A percentile compares a stretch with the other conserved stretches of the same genome.
phyloP scores from a whole-genome alignment of 1,140 invertebrate genomes.

The Colletes gigas region DNA sequence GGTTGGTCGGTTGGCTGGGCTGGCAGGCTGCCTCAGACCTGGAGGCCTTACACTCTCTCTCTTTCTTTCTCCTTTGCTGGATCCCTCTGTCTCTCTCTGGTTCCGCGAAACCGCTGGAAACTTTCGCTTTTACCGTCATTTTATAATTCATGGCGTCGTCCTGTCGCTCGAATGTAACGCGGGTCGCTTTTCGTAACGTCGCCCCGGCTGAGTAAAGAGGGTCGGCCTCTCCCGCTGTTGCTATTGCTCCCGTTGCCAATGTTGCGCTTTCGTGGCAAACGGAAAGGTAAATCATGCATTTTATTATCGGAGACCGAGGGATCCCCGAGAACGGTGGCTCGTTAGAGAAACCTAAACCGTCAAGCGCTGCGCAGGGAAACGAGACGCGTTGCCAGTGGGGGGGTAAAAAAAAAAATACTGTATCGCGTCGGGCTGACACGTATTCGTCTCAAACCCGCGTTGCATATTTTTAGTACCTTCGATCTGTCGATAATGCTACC shows the following conservation, averaged over 20 bases:
- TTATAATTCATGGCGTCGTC: conserved; percentile 79
- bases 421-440: conserved; percentile 26
- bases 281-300: conserved; percentile 77
- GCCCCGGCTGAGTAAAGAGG: conserved; percentile 55
- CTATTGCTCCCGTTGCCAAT: conserved; percentile 14
- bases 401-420: neutral
- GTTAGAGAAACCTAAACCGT: conserved; percentile 43
- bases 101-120: conserved; percentile 70
- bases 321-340: conserved; percentile 14
- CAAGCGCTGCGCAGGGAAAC: neutral
- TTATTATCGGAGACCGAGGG: conserved; percentile 69
- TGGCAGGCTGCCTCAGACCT: conserved; percentile 33
- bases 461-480: conserved; percentile 40
- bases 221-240: conserved; percentile 47
- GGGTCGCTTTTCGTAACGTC: conserved; percentile 66
- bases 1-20: conserved; percentile 53
- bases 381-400: conserved; percentile 16
- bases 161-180: conserved; percentile 73
- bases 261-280: conserved; percentile 61
- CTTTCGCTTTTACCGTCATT: conserved; percentile 80
- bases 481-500: conserved; percentile 23
- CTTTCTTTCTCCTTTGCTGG: neutral
- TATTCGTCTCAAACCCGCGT: conserved; percentile 34
- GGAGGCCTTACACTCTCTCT: conserved; percentile 11
- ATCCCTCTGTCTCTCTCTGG: conserved; percentile 20